Base-by-base conservation (phyloP, 2,113 vertebrate genomes). In the Gobiocypris rarus region DNA sequence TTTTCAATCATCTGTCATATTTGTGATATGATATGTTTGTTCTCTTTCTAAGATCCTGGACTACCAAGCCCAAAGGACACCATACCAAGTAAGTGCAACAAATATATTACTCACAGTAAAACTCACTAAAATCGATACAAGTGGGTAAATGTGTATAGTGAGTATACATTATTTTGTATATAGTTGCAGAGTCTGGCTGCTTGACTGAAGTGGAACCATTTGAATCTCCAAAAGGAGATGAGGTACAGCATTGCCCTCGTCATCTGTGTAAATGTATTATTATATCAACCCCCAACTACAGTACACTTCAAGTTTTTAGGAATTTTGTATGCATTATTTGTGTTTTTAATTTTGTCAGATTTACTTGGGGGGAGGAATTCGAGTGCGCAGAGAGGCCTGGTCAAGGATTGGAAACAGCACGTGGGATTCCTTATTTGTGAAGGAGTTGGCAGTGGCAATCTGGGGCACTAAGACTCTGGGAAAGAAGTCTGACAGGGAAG, bases 281-380 rank as follows among this genome's bases (percentile, higher is more conserved):
- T 50, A 15, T 50, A 50, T 14, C 3, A 50, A 14, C 48, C 48
- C 34, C 34, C 34, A 38, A 38, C 34, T 38, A 38, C 34, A 50
- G 13, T 50, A 50, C 48, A 50, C 13, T 45, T 45, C 10, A 10
- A 45, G 50, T 52, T 52, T 52, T 52, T 17, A 52, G 14, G 15
- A 17, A 17, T 52, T 52, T 17, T 63, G 59, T 28, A 63, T 63
- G 24, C 59, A 63, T 63, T 63, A 63, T 63, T 63, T 65, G 4
- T 65, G 26, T 28, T 65, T 54, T 65, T 31, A 65, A 28, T 65
- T 65, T 28, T 65, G 26, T 65, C 61, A 65, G 61, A 65, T 65
- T 65, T 26, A 65, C 13, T 65, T 65, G n/a, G n/a, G 61, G 61
- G 61, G 11, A 31, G 11, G 15, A 1, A 10, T 65, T 65, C n/a